phyloP scores from a whole-genome alignment of 2,888 invertebrate species.

The Ophioninae sp. region DNA sequence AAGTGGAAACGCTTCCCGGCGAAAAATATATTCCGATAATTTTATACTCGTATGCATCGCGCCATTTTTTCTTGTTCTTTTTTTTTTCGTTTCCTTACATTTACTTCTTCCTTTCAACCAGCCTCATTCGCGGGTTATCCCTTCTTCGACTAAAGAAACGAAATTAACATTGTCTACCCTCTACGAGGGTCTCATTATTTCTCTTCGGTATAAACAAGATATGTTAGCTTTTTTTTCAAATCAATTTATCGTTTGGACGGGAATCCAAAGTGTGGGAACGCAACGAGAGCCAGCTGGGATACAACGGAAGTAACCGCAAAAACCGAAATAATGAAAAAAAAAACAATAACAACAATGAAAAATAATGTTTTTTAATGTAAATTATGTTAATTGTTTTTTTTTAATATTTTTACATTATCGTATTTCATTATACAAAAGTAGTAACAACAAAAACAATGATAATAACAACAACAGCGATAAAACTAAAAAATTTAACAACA shows the following conservation, averaged over 20 bases:
- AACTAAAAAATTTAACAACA: too few species aligned
- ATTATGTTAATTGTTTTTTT: too few species aligned
- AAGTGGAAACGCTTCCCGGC: slow-evolving; percentile 25
- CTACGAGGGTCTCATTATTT: too few species aligned
- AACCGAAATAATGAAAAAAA: not conserved
- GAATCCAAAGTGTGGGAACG: not conserved
- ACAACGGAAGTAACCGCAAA: not conserved
- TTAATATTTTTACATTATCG: too few species aligned
- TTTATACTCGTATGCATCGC: slow-evolving; percentile 19
- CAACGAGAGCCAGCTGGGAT: not conserved
- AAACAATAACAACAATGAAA: not conserved
- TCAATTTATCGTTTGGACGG: not conserved
- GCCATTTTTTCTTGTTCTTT: not conserved
- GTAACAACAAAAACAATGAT: not conserved
- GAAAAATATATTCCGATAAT: slow-evolving; percentile 51
- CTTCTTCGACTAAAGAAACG: not conserved
- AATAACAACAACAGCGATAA: not conserved
- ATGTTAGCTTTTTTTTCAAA: too few species aligned
- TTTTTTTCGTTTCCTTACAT: not conserved
- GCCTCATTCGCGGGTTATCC: not conserved
- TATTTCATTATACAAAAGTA: not conserved
- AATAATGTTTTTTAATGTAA: too few species aligned
- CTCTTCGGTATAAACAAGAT: too few species aligned
- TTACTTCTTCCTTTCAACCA: not conserved
- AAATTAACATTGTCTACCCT: not conserved